Conservation (phyloP, 2,797 vertebrate species). For the Sebastes trivittatus region DNA sequence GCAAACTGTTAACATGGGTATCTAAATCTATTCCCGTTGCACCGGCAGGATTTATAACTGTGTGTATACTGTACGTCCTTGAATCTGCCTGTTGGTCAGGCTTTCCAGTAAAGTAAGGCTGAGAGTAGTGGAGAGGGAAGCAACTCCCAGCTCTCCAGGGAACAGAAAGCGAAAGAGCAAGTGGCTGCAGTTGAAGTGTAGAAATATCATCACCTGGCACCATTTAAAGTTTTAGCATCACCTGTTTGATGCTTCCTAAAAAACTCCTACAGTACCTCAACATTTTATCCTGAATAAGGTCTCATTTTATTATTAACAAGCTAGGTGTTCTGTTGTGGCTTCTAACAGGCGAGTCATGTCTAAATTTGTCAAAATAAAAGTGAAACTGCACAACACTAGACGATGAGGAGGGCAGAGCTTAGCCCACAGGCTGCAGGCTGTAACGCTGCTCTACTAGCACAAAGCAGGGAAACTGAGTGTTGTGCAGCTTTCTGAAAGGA, state of each 20-base stretch:
- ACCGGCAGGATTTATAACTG: background rate
- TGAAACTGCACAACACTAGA: background rate
- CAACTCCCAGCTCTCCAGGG: background rate
- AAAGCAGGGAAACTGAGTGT: background rate
- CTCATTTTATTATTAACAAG: background rate
- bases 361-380: background rate
- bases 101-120: background rate
- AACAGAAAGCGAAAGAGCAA: background rate
- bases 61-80: background rate
- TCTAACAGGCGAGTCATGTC: background rate
- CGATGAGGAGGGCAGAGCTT: background rate
- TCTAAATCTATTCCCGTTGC: background rate
- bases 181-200: background rate
- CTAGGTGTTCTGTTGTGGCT: background rate
- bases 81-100: background rate
- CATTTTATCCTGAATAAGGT: background rate
- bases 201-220: background rate
- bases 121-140: background rate
- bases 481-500: constrained; percentile 16
- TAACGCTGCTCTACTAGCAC: background rate
- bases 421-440: background rate
- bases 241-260: background rate
- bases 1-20: background rate
- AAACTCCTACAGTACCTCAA: background rate
- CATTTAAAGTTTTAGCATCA: background rate